Evolutionary conservation across 92 coral and sea anemone genomes (phyloP).

Genomic region (Siderastrea siderea): DNA sequence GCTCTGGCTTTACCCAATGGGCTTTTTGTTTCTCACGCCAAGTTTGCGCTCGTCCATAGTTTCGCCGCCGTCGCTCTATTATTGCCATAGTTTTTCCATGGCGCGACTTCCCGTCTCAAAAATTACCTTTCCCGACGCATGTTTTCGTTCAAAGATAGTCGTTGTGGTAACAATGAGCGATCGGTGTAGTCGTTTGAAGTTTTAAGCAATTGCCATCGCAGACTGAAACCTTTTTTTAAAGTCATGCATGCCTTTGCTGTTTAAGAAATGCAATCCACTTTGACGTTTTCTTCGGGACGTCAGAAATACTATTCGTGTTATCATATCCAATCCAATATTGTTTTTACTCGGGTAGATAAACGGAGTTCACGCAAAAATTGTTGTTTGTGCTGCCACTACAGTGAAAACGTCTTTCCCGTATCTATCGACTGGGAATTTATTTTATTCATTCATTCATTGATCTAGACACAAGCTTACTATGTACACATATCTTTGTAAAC

Average conservation of each 20-base stretch:
- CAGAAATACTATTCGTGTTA: not conserved
- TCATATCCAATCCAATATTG: not conserved
- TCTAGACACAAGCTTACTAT: not conserved
- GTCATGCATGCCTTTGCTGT: not conserved
- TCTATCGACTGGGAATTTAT: not conserved
- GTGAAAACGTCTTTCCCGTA: not conserved
- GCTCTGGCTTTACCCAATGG: conserved; percentile 31
- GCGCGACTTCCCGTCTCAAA: conserved; percentile 14
- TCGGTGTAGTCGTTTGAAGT: not conserved
- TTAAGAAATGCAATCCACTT: not conserved
- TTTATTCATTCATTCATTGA: not conserved
- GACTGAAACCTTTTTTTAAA: not conserved
- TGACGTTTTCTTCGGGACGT: not conserved
- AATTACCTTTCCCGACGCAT: conserved; percentile 9
- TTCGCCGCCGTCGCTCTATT: conserved; percentile 12
- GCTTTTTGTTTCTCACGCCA: conserved; percentile 20
- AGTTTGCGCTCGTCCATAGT: not conserved
- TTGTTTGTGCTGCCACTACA: not conserved
- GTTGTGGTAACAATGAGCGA: conserved; percentile 29
- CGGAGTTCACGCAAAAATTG: conserved; percentile 1
- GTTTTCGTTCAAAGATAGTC: conserved; percentile 25
- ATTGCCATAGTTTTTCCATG: not conserved
- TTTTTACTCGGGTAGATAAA: not conserved
- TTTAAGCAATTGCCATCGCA: not conserved
- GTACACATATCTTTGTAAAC: not conserved